These are phyloP conservation scores for Agapornis canus DNA, from an alignment of 2,797 vertebrate species.

Conservation along the genomic window DNA sequence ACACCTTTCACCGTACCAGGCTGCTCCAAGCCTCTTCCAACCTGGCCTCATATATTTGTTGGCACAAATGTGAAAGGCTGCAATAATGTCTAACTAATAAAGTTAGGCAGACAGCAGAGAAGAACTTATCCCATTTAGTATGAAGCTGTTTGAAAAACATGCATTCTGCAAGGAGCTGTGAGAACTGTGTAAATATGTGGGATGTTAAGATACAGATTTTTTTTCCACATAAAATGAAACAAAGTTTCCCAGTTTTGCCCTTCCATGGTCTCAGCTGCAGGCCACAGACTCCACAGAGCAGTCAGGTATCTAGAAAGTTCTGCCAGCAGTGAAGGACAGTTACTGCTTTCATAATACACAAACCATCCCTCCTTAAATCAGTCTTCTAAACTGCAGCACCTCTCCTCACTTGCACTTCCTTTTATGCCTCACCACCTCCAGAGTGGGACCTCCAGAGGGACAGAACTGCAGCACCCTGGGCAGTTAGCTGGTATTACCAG, in stretches of 20 bases:
- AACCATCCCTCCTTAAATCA: neutral
- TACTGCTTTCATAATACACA: neutral
- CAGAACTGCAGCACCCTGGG: neutral
- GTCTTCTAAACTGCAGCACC: neutral
- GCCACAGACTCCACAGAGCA: neutral
- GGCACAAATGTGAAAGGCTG: neutral
- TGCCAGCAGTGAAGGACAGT: neutral
- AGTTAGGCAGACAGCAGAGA: neutral
- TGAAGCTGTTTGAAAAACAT: neutral
- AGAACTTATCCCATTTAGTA: neutral
- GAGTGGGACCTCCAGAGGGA: neutral
- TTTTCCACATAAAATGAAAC: neutral
- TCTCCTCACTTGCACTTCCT: neutral
- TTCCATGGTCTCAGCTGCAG: neutral
- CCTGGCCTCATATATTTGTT: neutral
- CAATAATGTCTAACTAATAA: neutral
- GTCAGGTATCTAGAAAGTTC: neutral
- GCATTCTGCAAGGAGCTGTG: neutral
- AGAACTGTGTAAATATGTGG: neutral
- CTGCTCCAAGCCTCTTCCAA: neutral
- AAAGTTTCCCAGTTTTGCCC: neutral
- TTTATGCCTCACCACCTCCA: neutral
- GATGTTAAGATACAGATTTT: neutral
- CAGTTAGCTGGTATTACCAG: neutral
- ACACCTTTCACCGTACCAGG: neutral